Conservation (phyloP, 1,140 invertebrate species). For the Drosophila pseudoobscura region DNA sequence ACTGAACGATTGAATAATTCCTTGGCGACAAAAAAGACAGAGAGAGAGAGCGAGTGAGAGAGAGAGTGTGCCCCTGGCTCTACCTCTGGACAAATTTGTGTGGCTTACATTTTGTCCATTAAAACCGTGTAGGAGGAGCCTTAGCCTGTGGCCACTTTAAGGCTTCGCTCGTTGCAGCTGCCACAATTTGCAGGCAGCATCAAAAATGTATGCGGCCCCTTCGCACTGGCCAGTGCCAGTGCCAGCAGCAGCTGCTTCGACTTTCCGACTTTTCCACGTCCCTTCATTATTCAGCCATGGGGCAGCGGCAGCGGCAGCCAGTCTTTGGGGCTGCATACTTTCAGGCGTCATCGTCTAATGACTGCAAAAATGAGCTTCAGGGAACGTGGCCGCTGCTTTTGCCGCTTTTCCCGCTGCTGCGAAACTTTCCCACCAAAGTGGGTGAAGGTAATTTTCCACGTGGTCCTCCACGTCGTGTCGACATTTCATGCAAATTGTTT, state of each 20-base stretch:
- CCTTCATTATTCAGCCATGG: slow-evolving; percentile 33
- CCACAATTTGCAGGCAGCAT: slow-evolving; percentile 48
- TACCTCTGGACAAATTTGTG: slow-evolving; percentile 11
- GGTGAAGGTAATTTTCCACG: slow-evolving; percentile 72
- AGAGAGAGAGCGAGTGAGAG: too few relatives aligned
- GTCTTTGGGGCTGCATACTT: slow-evolving; percentile 50
- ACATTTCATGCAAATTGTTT: slow-evolving; percentile 69
- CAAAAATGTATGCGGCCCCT: slow-evolving; percentile 42
- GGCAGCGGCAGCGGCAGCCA: slow-evolving; percentile 12
- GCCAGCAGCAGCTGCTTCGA: slow-evolving; percentile 36
- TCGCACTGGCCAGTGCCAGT: slow-evolving; percentile 23
- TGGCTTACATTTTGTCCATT: slow-evolving; percentile 34
- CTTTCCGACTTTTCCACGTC: slow-evolving; percentile 26
- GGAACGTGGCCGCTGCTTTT: slow-evolving; percentile 8
- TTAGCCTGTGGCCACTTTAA: slow-evolving; percentile 38
- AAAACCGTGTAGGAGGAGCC: slow-evolving; percentile 7
- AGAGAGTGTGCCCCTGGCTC: not conserved
- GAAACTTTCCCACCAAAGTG: slow-evolving; percentile 58
- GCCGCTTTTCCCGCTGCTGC: too few relatives aligned
- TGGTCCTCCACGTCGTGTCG: slow-evolving; percentile 44
- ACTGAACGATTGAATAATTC: slow-evolving; percentile 33
- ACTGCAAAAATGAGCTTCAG: slow-evolving; percentile 71
- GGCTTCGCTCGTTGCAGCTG: slow-evolving; percentile 36
- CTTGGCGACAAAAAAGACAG: not conserved
- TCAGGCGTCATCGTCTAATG: slow-evolving; percentile 61